Conservation (phyloP, 1,140 invertebrate genomes). For the Colletes gigas region DNA sequence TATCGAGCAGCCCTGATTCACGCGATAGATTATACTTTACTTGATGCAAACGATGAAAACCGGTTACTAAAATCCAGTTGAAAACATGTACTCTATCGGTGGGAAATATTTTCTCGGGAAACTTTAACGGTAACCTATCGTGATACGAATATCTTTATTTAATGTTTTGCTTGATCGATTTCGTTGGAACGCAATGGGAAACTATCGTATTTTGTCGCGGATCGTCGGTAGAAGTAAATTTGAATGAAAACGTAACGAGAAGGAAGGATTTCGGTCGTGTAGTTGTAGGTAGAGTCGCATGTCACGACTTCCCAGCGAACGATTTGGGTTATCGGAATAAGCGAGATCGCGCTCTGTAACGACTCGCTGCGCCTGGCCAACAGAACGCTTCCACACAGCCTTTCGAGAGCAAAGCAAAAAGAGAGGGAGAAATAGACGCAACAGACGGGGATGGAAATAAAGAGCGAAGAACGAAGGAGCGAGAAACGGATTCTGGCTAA, state of each 20-base stretch:
- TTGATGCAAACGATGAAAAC: not conserved
- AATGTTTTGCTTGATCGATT: no score
- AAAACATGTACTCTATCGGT: not conserved
- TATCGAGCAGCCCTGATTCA: not conserved
- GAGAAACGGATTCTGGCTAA: constrained; percentile 65
- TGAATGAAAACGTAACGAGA: no score
- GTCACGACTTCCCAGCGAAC: not conserved
- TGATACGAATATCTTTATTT: no score
- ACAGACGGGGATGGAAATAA: not conserved
- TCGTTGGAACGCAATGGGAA: no score
- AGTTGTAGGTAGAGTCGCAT: no score
- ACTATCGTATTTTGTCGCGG: no score
- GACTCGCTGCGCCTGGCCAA: not conserved
- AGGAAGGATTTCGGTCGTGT: no score
- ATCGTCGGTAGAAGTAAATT: no score
- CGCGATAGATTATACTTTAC: no score
- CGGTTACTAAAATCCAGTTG: not conserved
- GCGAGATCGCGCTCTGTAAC: not conserved
- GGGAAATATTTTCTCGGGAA: no score
- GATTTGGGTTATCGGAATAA: constrained; percentile 22
- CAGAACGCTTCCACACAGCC: constrained; percentile 15
- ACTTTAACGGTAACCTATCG: no score
- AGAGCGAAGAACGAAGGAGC: constrained; percentile 22
- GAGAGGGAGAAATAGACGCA: constrained; percentile 12
- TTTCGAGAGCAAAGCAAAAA: not conserved